These are phyloP conservation scores for Drosophila athabasca DNA, from an alignment of 1,140 invertebrate genomes.

Conservation along the genomic window DNA sequence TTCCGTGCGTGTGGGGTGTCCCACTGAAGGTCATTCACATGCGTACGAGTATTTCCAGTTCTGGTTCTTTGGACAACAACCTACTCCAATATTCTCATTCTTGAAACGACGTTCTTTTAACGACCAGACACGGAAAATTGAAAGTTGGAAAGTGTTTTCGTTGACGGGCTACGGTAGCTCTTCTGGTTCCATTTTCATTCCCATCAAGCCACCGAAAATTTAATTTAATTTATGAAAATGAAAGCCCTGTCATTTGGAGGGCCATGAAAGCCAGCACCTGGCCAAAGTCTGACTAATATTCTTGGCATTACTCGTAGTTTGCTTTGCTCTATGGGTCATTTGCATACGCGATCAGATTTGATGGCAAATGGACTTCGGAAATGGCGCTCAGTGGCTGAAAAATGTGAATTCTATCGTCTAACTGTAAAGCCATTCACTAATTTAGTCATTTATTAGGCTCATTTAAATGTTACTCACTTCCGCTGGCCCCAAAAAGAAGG, in stretches of 20 bases:
- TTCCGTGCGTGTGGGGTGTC: neutral
- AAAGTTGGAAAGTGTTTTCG: constrained; percentile 72
- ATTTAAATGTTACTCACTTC: constrained; percentile 55
- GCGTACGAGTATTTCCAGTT: neutral
- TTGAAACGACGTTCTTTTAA: constrained; percentile 20
- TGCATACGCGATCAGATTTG: constrained; percentile 11
- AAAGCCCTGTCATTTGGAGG: constrained; percentile 48
- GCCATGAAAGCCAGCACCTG: constrained; percentile 49
- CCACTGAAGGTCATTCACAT: constrained; percentile 22
- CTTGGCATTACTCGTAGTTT: constrained; percentile 4
- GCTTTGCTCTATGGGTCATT: constrained; percentile 18
- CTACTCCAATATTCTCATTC: constrained; percentile 72
- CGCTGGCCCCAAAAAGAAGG: constrained; percentile 41
- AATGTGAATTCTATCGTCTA: constrained; percentile 35
- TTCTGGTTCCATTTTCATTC: constrained; percentile 24
- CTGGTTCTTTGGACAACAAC: constrained; percentile 38
- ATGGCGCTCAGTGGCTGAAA: constrained; percentile 14
- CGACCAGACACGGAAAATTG: constrained; percentile 43
- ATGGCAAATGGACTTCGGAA: constrained; percentile 25
- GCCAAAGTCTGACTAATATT: constrained; percentile 29
- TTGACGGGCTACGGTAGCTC: neutral
- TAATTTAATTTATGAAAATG: constrained; percentile 59
- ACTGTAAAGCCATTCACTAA: constrained; percentile 38
- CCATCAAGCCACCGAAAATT: constrained; percentile 38
- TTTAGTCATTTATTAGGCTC: constrained; percentile 46